Evolutionary conservation across 30 jellyfish, hydroid and myxozoan genomes (phyloP), one percentile per base, ranked within the genome.

Genomic region (Turritopsis dohrnii): DNA sequence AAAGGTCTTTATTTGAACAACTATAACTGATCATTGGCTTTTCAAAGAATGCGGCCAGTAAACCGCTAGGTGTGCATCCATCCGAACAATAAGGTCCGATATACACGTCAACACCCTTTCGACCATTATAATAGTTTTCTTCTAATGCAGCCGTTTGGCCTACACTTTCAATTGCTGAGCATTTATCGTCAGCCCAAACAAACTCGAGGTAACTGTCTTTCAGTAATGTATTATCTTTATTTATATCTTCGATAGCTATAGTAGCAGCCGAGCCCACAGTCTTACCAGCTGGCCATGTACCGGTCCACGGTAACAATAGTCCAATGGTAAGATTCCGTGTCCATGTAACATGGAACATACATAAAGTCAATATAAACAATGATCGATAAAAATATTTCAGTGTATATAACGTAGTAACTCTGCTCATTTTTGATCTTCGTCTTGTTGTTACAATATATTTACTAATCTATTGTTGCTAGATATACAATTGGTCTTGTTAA

Each of bases 221-320:
- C 81, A 84, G 81, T 27, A 84, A 31, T 25, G 52, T 75, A 16
- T 28, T 72, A 17, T 52, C 29, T 20, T 84, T 84, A 8, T 84
- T 84, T 21, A 84, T 84, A 53, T 84, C 90, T 16, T 84, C 88
- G 0, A 84, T 25, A 31, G 89, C 90, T 19, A 84, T 60, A 17
- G 85, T 72, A 0, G 90, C 90, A 3, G 90, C 85, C 23, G 89
- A 28, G 22, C 71, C 88, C 8, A 84, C 84, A 54, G 82, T 83
- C 9, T 72, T 85, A 26, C 98, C 98, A 28, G 80, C 96, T 21
- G 96, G 85, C 99, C 99, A 94, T 21, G 86, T 0, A 7, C 99
- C 99, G 18, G 96, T 89, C 99, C 96, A 89, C 31, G 99, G 99
- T 21, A 94, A 94, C 28, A 94, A 82, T 24, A 94, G 71, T 13